Conservation (phyloP, 2,797 vertebrate species). For the Cephalopachus bancanus region DNA sequence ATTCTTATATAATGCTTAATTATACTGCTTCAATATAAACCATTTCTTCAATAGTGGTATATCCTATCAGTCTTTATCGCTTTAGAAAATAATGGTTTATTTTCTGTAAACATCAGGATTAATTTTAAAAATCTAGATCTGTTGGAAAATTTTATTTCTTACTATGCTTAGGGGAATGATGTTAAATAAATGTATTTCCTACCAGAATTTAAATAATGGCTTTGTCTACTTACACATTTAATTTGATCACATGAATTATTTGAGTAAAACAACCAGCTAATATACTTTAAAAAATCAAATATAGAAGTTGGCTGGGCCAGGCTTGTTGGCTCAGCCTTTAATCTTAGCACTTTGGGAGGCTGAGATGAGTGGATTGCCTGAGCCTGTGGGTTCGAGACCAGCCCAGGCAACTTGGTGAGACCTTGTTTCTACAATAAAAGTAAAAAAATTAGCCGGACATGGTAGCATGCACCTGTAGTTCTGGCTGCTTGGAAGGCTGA, state of each 20-base stretch:
- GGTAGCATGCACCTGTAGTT: too few species aligned
- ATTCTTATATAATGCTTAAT: neutral
- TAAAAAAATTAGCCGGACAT: too few species aligned
- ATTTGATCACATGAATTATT: neutral
- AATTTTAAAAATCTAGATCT: neutral
- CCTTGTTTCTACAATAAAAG: too few species aligned
- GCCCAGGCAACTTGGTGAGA: too few species aligned
- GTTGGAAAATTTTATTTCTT: neutral
- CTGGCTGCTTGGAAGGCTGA: too few species aligned
- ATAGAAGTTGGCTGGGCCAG: neutral
- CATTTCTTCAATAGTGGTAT: neutral
- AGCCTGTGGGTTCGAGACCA: too few species aligned
- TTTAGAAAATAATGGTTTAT: neutral
- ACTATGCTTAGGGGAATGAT: neutral
- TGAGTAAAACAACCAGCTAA: conserved; percentile 43
- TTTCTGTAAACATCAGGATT: neutral
- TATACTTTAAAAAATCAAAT: conserved; percentile 30
- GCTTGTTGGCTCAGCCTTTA: too few species aligned
- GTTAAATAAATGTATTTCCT: neutral
- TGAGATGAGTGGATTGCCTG: too few species aligned
- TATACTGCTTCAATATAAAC: neutral
- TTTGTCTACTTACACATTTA: conserved; percentile 40
- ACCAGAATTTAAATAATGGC: neutral
- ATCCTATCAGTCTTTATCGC: neutral
- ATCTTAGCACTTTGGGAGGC: too few species aligned